phyloP scores from a whole-genome alignment of 2,113 vertebrate genomes.

The Pangasianodon hypophthalmus region DNA sequence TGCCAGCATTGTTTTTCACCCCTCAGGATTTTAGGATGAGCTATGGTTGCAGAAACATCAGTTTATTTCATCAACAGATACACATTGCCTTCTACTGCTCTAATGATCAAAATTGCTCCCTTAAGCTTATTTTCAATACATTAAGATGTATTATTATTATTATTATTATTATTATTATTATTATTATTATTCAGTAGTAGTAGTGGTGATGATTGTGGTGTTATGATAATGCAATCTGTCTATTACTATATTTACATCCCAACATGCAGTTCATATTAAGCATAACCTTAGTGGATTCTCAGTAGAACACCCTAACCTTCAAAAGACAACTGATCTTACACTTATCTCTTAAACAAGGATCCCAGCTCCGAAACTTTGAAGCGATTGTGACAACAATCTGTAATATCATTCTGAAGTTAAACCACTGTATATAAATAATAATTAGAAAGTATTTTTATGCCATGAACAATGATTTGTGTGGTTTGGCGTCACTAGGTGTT shows the following conservation, averaged over 20 bases:
- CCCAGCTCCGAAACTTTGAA: not conserved
- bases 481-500: slow-evolving; percentile 68
- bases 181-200: not conserved
- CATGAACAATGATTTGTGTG: slow-evolving; percentile 1
- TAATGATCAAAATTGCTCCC: not conserved
- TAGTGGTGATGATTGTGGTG: not conserved
- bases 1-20: not conserved
- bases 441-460: not conserved
- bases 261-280: not conserved
- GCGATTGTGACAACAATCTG: not conserved
- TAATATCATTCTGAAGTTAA: slow-evolving; percentile 27
- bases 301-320: not conserved
- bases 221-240: not conserved
- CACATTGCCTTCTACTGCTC: not conserved
- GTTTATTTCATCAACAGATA: not conserved
- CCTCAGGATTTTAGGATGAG: not conserved
- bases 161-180: not conserved
- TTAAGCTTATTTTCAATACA: not conserved
- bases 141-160: not conserved
- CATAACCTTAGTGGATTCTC: not conserved
- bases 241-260: not conserved
- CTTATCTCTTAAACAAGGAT: not conserved
- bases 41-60: not conserved
- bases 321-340: not conserved
- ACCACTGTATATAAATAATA: not conserved